Evolutionary conservation across 1,140 invertebrate genomes (phyloP).

Genomic region (Camponotus pennsylvanicus): DNA sequence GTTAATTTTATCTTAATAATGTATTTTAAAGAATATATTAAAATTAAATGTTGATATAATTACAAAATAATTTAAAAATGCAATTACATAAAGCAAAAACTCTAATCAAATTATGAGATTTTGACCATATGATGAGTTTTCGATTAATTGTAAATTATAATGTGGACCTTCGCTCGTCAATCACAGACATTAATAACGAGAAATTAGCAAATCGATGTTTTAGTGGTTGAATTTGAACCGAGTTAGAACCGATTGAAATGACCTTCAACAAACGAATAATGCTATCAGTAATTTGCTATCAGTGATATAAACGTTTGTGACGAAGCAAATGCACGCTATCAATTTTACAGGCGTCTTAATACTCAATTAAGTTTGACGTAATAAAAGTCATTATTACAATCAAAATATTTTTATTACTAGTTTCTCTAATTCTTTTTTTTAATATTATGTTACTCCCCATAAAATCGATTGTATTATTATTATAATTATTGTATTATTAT

Average conservation of each 20-base stretch:
- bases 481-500: neutral
- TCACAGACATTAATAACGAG: neutral
- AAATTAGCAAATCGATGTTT: constrained; percentile 40
- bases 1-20: neutral
- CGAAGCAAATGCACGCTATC: constrained; percentile 7
- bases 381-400: neutral
- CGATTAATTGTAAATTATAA: constrained; percentile 18
- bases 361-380: neutral
- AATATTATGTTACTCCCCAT: neutral
- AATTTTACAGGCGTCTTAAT: neutral
- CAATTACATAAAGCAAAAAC: neutral
- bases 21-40: neutral
- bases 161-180: neutral
- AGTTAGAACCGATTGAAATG: constrained; percentile 74
- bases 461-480: too few species aligned
- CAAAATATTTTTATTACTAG: neutral
- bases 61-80: neutral
- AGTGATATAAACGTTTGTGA: constrained; percentile 17
- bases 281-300: constrained; percentile 19
- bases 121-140: neutral
- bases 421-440: neutral
- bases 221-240: constrained; percentile 70
- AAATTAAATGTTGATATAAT: neutral
- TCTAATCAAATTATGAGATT: neutral
- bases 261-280: constrained; percentile 35